phyloP scores from a whole-genome alignment of 2,113 vertebrate genomes.

The Megaleporinus macrocephalus region DNA sequence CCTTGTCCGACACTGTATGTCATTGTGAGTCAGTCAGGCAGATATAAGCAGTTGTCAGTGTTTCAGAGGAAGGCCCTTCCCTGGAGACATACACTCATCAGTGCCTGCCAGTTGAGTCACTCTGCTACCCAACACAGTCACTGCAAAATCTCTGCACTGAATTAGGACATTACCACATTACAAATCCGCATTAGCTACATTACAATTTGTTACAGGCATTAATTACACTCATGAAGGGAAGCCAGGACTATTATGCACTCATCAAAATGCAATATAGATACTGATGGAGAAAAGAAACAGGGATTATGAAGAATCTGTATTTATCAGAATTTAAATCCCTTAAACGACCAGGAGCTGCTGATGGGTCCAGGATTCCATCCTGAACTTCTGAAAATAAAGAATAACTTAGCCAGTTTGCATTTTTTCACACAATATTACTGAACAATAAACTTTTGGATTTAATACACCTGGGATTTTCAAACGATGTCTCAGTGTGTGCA shows the following conservation, averaged over 20 bases:
- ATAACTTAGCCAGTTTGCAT: no score
- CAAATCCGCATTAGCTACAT: neutral
- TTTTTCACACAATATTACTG: no score
- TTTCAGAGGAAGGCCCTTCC: neutral
- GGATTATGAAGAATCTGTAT: no score
- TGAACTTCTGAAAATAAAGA: no score
- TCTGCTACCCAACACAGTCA: neutral
- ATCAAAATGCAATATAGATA: no score
- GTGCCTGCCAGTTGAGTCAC: neutral
- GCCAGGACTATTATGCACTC: neutral
- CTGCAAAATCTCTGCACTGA: neutral
- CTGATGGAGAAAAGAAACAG: no score
- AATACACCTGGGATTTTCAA: no score
- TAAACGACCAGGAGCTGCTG: no score
- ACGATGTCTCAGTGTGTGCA: no score
- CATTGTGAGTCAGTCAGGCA: constrained; percentile 11
- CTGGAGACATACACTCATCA: neutral
- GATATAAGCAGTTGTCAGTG: constrained; percentile 6
- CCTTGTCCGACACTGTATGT: neutral
- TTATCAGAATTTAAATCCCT: no score
- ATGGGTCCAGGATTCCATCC: no score
- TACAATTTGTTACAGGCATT: neutral
- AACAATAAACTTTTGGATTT: no score
- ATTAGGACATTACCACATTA: neutral
- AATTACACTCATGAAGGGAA: neutral